These are phyloP conservation scores for Lasioglossum villosulum DNA, from an alignment of 2,888 invertebrate genomes.

Conservation along the genomic window DNA sequence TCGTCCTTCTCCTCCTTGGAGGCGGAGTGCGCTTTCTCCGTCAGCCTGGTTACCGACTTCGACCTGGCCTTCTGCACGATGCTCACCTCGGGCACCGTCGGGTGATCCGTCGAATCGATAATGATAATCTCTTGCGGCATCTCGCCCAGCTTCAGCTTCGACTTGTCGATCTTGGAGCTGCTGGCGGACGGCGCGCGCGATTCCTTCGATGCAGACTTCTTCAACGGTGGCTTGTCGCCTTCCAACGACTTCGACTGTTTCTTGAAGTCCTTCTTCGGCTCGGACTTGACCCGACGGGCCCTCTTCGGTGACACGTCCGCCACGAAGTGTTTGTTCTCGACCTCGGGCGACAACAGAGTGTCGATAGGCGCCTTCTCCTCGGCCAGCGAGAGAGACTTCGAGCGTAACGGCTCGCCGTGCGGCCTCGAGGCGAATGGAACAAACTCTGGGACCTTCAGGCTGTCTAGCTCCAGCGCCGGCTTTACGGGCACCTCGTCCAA, in stretches of 20 bases:
- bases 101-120: constrained; percentile 81
- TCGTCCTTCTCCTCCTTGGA: constrained; percentile 80
- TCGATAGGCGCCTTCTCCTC: constrained; percentile 84
- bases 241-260: constrained; percentile 83
- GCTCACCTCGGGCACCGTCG: constrained; percentile 80
- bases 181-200: constrained; percentile 76
- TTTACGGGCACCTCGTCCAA: constrained; percentile 83
- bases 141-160: constrained; percentile 82
- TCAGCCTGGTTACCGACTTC: constrained; percentile 80
- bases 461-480: constrained; percentile 81
- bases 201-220: constrained; percentile 80
- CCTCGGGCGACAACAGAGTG: constrained; percentile 81
- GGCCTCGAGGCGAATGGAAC: constrained; percentile 81
- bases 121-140: constrained; percentile 84
- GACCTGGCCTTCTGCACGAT: constrained; percentile 83
- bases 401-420: constrained; percentile 81
- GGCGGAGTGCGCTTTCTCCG: constrained; percentile 77
- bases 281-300: constrained; percentile 76
- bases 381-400: constrained; percentile 82
- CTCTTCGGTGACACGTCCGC: constrained; percentile 82
- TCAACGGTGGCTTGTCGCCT: constrained; percentile 82
- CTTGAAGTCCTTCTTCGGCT: constrained; percentile 82
- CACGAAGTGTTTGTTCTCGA: constrained; percentile 81
- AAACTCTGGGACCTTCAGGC: constrained; percentile 83
- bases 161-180: constrained; percentile 81